Percentiles rank a stretch among this genome's conserved stretches.
phyloP scores from a whole-genome alignment of 2,888 invertebrate species.

The Siphonodentalium dalli region DNA sequence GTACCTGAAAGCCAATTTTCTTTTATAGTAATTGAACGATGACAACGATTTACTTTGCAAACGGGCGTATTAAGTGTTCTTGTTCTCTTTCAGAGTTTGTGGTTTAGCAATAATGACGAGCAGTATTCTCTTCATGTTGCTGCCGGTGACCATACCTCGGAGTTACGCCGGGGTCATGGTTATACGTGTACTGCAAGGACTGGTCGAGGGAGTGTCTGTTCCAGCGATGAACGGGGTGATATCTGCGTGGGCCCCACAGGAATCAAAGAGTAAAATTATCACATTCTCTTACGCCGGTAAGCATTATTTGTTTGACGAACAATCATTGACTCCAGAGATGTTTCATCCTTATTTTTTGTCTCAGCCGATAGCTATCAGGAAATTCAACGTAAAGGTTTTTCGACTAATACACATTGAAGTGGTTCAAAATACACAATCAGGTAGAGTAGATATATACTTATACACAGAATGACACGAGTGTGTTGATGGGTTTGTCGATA shows the following conservation, averaged over 20 bases:
- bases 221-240: conserved; percentile 47
- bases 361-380: too few relatives aligned
- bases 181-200: conserved; percentile 38
- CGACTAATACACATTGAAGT: too few relatives aligned
- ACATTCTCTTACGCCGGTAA: conserved; percentile 43
- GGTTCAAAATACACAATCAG: too few relatives aligned
- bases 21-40: too few relatives aligned
- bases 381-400: too few relatives aligned
- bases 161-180: conserved; percentile 25
- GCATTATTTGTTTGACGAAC: neutral
- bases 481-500: too few relatives aligned
- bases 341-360: too few relatives aligned
- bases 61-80: too few relatives aligned
- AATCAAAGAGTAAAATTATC: conserved; percentile 38
- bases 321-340: neutral
- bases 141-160: conserved; percentile 31
- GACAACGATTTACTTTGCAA: too few relatives aligned
- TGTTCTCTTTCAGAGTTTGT: conserved; percentile 33
- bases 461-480: too few relatives aligned
- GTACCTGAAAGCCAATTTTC: too few relatives aligned
- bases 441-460: too few relatives aligned
- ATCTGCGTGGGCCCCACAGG: conserved; percentile 39
- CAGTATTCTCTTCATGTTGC: conserved; percentile 33
- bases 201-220: conserved; percentile 40
- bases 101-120: conserved; percentile 34